Evolutionary conservation across 2,888 invertebrate genomes (phyloP).

Genomic region (Lasioglossum figueresi): DNA sequence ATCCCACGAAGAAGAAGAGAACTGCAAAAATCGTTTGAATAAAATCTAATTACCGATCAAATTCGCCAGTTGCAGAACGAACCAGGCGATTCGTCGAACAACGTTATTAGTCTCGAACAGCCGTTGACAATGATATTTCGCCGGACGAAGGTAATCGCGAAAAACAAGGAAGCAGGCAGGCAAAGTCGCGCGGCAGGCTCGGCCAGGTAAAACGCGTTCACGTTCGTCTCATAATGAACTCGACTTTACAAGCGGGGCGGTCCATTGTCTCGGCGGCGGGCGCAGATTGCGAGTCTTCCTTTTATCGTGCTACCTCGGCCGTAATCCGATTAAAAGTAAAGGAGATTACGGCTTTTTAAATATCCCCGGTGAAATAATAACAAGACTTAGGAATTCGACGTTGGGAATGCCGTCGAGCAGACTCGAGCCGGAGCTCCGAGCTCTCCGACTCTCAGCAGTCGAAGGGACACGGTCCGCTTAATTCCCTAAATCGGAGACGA

Average conservation of each 20-base stretch:
- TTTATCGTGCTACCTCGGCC: constrained; percentile 53
- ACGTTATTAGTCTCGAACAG: background rate
- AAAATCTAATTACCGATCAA: too few relatives aligned
- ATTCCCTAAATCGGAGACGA: constrained; percentile 47
- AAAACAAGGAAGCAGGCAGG: background rate
- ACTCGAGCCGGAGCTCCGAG: background rate
- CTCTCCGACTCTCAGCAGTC: background rate
- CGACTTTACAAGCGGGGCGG: constrained; percentile 46
- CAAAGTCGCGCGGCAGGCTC: background rate
- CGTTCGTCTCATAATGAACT: constrained; percentile 23
- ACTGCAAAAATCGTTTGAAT: too few relatives aligned
- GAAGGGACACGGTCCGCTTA: constrained; percentile 28
- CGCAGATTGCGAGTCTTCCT: constrained; percentile 61
- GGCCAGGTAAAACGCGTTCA: constrained; percentile 22
- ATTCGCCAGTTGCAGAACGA: background rate
- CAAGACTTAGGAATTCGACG: constrained; percentile 27
- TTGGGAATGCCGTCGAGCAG: background rate
- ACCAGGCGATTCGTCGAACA: background rate
- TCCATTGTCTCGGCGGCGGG: constrained; percentile 54
- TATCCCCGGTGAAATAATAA: constrained; percentile 41
- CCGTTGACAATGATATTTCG: background rate
- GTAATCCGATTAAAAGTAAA: constrained; percentile 62
- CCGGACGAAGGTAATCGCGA: background rate
- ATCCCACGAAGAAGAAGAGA: too few relatives aligned
- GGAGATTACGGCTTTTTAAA: constrained; percentile 61